Percentiles rank a stretch among this genome's conserved stretches.
Conservation (phyloP, 2,888 invertebrate species). For the Stegophylla sp. region DNA sequence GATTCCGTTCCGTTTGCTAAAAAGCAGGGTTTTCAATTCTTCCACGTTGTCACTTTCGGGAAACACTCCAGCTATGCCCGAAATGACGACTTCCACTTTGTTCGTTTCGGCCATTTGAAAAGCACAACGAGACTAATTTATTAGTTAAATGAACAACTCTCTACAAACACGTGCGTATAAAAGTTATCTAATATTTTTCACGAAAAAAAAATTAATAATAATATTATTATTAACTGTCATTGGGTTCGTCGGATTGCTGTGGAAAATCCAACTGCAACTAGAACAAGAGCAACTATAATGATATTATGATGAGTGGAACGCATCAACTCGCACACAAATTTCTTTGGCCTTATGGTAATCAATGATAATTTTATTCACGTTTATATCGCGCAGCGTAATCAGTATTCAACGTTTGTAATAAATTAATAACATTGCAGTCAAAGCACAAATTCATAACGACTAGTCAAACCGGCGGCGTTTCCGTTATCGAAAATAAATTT, state of each 20-base stretch:
- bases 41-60: slow-evolving; percentile 71
- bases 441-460: background rate
- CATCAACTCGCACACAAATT: background rate
- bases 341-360: slow-evolving; percentile 21
- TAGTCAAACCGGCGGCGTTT: background rate
- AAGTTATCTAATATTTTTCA: background rate
- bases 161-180: too few relatives aligned
- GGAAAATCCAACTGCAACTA: background rate
- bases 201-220: background rate
- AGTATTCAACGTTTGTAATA: slow-evolving; percentile 18
- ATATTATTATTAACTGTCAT: background rate
- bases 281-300: background rate
- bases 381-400: background rate
- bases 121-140: background rate
- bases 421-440: slow-evolving; percentile 8
- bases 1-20: slow-evolving; percentile 63
- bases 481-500: background rate
- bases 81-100: slow-evolving; percentile 64
- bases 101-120: slow-evolving; percentile 23
- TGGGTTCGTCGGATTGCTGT: background rate
- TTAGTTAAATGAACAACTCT: background rate
- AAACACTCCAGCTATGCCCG: slow-evolving; percentile 68
- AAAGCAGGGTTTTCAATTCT: slow-evolving; percentile 69
- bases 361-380: slow-evolving; percentile 41
- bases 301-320: background rate